A percentile compares a stretch with the other conserved stretches of the same genome.
These are phyloP conservation scores for Osmoderma eremita DNA, from an alignment of 2,888 invertebrate genomes.

Conservation along the genomic window DNA sequence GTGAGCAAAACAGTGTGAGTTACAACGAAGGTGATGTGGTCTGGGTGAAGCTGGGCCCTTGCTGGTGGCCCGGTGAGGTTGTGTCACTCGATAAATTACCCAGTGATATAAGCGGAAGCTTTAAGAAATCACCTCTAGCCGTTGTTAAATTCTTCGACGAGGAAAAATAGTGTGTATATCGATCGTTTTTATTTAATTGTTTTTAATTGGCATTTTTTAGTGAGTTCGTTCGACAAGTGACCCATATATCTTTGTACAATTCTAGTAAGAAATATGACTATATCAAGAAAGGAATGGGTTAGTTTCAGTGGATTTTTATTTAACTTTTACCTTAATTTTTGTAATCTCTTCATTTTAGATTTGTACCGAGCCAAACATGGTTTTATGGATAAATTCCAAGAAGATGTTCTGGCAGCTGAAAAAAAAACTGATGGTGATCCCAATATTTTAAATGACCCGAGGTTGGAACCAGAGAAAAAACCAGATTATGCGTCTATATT, in stretches of 20 bases:
- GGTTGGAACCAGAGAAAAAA: conserved; percentile 66
- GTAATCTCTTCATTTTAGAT: conserved; percentile 37
- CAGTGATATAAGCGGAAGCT: conserved; percentile 72
- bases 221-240: conserved; percentile 79
- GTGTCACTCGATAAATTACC: conserved; percentile 71
- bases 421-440: conserved; percentile 76
- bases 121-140: conserved; percentile 79
- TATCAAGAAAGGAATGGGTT: conserved; percentile 84
- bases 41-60: conserved; percentile 84
- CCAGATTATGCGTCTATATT: conserved; percentile 67
- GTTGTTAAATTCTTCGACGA: conserved; percentile 89
- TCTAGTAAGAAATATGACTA: conserved; percentile 82
- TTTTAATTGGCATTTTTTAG: conserved; percentile 67
- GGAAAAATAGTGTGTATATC: conserved; percentile 77
- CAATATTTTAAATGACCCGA: conserved; percentile 73
- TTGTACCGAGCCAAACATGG: conserved; percentile 65
- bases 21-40: conserved; percentile 82
- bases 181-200: conserved; percentile 30
- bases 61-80: conserved; percentile 90
- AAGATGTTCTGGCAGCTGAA: conserved; percentile 80
- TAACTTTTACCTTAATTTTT: conserved; percentile 55
- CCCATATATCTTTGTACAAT: conserved; percentile 80
- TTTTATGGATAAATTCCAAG: conserved; percentile 82
- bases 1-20: conserved; percentile 74
- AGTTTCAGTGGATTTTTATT: conserved; percentile 59